Conservation (phyloP, 2,113 vertebrate species). For the Catharus minimus region DNA sequence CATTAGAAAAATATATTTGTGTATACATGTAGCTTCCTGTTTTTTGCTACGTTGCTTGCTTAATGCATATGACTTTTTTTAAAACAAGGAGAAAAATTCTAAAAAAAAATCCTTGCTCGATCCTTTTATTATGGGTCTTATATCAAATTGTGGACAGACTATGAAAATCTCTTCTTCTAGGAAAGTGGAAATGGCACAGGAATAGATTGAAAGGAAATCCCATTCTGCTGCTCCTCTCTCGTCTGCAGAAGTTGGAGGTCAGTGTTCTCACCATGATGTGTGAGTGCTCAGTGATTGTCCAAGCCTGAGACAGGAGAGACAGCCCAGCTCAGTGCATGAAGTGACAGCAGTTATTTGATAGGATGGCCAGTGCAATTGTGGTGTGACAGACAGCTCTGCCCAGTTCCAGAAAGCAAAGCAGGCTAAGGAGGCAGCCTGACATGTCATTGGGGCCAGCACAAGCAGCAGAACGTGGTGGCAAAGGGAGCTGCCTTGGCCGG, state of each 20-base stretch:
- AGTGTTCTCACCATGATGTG: fast-evolving
- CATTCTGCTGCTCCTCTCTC: background rate
- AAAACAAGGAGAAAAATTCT: background rate
- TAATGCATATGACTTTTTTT: background rate
- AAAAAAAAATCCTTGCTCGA: background rate
- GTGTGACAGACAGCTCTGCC: background rate
- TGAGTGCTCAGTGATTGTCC: background rate
- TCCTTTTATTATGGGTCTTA: background rate
- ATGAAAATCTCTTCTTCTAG: background rate
- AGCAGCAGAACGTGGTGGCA: background rate
- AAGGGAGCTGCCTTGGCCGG: background rate
- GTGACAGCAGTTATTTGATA: background rate
- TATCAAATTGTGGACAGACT: background rate
- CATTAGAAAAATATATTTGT: background rate
- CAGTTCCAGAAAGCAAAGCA: background rate
- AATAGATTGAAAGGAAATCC: background rate
- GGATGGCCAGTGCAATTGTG: background rate
- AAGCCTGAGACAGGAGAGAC: background rate
- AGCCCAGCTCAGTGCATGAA: fast-evolving
- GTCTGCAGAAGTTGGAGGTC: background rate
- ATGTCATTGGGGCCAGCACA: fast-evolving
- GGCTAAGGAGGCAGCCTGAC: background rate
- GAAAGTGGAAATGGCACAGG: background rate
- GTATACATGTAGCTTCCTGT: background rate
- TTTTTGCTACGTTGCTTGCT: background rate